Conservation (phyloP, 2,797 vertebrate genomes). For the Synanceia verrucosa region DNA sequence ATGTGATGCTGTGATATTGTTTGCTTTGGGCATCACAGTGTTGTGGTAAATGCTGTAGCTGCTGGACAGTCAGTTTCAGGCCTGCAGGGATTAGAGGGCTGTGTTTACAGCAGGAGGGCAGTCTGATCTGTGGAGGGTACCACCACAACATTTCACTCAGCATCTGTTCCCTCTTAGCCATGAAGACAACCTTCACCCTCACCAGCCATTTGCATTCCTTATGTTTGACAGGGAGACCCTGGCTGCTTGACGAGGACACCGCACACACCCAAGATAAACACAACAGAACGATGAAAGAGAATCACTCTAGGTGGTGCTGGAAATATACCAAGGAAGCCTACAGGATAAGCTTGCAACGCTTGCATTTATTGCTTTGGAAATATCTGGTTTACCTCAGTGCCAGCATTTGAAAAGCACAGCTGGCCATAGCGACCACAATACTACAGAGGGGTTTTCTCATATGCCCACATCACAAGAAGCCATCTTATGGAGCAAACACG, state of each 20-base stretch:
- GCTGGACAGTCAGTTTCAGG: conserved; percentile 39
- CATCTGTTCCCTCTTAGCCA: conserved; percentile 83
- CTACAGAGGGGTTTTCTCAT: conserved; percentile 32
- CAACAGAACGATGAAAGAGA: conserved; percentile 28
- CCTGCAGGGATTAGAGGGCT: conserved; percentile 62
- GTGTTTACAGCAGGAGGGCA: conserved; percentile 63
- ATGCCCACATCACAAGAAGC: conserved; percentile 54
- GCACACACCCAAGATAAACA: conserved; percentile 63
- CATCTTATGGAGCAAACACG: conserved; percentile 70
- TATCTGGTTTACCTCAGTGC: background rate
- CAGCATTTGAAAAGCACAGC: background rate
- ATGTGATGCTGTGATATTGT: conserved; percentile 8
- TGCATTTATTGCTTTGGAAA: background rate
- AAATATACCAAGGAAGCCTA: background rate
- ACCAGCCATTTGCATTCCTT: conserved; percentile 64
- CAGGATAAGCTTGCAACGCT: background rate
- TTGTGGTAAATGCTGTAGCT: conserved; percentile 44
- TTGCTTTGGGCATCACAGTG: conserved; percentile 20
- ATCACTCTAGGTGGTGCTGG: background rate
- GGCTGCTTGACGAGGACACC: conserved; percentile 48
- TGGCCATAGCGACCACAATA: conserved; percentile 18
- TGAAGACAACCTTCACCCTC: conserved; percentile 60
- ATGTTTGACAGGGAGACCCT: conserved; percentile 54
- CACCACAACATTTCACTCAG: conserved; percentile 75
- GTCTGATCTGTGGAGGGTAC: conserved; percentile 56